These are phyloP conservation scores for Rhagonycha lutea DNA, from an alignment of 2,888 invertebrate species.

Conservation along the genomic window DNA sequence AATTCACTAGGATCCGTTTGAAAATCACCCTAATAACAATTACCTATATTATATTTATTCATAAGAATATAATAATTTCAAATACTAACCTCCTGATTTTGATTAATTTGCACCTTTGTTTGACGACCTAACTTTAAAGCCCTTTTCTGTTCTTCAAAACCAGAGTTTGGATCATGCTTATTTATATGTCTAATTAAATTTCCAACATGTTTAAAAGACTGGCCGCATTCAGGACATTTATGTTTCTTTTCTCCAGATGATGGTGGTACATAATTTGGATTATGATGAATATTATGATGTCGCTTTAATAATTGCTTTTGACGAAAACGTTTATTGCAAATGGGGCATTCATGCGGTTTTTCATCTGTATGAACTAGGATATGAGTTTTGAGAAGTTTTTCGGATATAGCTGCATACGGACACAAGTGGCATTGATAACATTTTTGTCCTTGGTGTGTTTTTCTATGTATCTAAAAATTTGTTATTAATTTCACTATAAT, in stretches of 20 bases:
- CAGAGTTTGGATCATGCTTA: conserved; percentile 87
- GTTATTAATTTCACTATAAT: background rate
- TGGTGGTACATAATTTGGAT: conserved; percentile 86
- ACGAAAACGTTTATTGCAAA: conserved; percentile 84
- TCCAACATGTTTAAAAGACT: conserved; percentile 83
- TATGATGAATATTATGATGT: conserved; percentile 92
- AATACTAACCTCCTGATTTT: conserved; percentile 52
- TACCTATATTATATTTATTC: background rate
- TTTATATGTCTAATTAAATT: conserved; percentile 88
- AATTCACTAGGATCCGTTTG: conserved; percentile 54
- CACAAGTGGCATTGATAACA: conserved; percentile 94
- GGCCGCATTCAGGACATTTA: conserved; percentile 80
- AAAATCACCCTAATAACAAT: conserved; percentile 51
- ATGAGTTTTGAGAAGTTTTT: conserved; percentile 91
- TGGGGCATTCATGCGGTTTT: conserved; percentile 88
- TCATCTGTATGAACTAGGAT: conserved; percentile 94
- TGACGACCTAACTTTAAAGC: conserved; percentile 80
- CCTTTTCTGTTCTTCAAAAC: conserved; percentile 71
- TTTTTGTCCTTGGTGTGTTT: conserved; percentile 95
- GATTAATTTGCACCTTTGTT: conserved; percentile 72
- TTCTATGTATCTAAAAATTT: conserved; percentile 62
- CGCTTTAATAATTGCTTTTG: conserved; percentile 90
- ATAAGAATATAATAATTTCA: background rate
- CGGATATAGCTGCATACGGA: conserved; percentile 91
- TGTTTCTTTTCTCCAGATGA: conserved; percentile 88